Conservation (phyloP, 2,797 vertebrate species). For the Linurgus olivaceus region DNA sequence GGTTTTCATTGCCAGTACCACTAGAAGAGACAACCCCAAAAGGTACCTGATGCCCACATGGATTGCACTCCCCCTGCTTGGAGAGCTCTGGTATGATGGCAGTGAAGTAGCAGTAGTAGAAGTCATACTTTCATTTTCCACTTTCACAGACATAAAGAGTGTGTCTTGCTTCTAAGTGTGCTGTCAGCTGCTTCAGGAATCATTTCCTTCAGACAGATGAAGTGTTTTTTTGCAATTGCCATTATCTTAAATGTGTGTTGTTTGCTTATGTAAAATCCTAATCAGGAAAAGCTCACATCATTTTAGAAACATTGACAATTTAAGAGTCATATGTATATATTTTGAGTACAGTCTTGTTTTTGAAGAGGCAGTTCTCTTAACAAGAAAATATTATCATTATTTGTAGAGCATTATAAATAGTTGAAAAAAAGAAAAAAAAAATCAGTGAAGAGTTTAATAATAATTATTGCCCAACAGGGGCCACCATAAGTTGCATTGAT, state of each 20-base stretch:
- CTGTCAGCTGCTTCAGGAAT: not conserved
- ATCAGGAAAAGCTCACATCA: fast-evolving
- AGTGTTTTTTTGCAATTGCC: not conserved
- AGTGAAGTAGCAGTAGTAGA: not conserved
- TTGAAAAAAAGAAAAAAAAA: not conserved
- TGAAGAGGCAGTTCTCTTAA: not conserved
- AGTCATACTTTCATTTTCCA: not conserved
- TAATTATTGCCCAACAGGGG: not conserved
- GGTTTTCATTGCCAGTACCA: not conserved
- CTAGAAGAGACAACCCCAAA: not conserved
- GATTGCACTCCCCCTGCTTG: fast-evolving
- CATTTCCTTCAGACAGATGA: not conserved
- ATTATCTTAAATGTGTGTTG: not conserved
- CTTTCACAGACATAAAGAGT: not conserved
- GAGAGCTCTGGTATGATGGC: not conserved
- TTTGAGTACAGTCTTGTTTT: not conserved
- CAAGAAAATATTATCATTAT: not conserved
- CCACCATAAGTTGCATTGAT: not conserved
- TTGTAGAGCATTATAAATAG: not conserved
- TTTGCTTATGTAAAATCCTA: not conserved
- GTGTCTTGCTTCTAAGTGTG: not conserved
- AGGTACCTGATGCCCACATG: fast-evolving
- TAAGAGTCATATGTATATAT: not conserved
- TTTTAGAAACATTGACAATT: not conserved
- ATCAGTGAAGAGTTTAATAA: not conserved